phyloP scores from a whole-genome alignment of 2,113 vertebrate genomes.

The Malurus elegans region DNA sequence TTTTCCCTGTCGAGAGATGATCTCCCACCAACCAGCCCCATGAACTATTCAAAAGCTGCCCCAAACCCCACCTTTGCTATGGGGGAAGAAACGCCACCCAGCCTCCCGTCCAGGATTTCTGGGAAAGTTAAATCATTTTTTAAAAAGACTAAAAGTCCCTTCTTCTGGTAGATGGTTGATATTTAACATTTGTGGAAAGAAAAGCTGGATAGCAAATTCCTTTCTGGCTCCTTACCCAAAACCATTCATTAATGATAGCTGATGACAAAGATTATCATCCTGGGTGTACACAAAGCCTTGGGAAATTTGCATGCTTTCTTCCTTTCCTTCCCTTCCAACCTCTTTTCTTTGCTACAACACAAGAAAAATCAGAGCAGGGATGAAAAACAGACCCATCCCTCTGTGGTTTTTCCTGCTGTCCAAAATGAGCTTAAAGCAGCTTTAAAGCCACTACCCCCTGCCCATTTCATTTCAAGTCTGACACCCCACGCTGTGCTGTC shows the following conservation, averaged over 20 bases:
- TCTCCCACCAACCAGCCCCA: background rate
- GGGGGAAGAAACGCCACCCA: background rate
- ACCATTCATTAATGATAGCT: background rate
- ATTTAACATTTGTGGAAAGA: background rate
- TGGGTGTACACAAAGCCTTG: background rate
- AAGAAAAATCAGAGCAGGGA: background rate
- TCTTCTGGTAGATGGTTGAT: background rate
- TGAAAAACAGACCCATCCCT: background rate
- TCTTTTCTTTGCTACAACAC: background rate
- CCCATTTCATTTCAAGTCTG: background rate
- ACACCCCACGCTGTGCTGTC: background rate
- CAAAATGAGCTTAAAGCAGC: background rate
- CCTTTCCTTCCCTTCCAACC: background rate
- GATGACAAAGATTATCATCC: background rate
- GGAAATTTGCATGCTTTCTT: background rate
- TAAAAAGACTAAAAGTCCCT: background rate
- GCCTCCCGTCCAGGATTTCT: background rate
- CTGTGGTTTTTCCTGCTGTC: background rate
- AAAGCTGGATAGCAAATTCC: background rate
- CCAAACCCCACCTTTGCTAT: background rate
- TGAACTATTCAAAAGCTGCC: background rate
- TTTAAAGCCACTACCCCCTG: background rate
- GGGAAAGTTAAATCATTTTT: background rate
- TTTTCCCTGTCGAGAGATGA: rapidly evolving
- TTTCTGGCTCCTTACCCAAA: background rate